A percentile compares a stretch with the other conserved stretches of the same genome.
Conservation (phyloP, 2,797 vertebrate species). For the Apogon talboti region DNA sequence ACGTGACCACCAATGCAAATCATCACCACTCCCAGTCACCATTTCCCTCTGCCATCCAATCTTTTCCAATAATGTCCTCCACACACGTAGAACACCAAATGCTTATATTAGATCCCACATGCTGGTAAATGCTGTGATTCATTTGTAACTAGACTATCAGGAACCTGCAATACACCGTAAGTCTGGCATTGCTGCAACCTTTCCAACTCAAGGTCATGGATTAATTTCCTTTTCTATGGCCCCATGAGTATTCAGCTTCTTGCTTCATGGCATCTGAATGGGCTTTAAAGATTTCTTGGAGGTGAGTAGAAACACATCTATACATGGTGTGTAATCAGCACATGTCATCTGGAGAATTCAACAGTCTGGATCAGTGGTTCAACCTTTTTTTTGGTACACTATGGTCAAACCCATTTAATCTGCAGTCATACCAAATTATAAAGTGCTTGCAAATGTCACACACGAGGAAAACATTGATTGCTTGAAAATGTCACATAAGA, state of each 20-base stretch:
- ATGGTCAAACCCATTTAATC: constrained; percentile 67
- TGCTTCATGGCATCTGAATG: constrained; percentile 45
- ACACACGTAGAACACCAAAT: constrained; percentile 4
- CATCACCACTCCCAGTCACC: not conserved
- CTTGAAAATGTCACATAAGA: constrained; percentile 72
- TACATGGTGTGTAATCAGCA: constrained; percentile 53
- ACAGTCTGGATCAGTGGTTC: constrained; percentile 69
- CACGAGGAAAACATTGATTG: constrained; percentile 72
- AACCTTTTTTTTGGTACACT: constrained; percentile 50
- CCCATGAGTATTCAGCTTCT: constrained; percentile 53
- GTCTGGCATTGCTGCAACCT: constrained; percentile 39
- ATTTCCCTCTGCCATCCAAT: constrained; percentile 20
- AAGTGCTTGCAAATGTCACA: constrained; percentile 75
- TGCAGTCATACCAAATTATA: constrained; percentile 60
- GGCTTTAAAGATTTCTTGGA: constrained; percentile 40
- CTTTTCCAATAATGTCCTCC: constrained; percentile 34
- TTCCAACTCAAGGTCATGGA: constrained; percentile 58
- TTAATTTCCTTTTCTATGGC: constrained; percentile 63
- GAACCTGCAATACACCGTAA: constrained; percentile 11
- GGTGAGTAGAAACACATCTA: constrained; percentile 28
- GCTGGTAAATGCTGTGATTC: constrained; percentile 40
- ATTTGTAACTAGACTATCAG: constrained; percentile 57
- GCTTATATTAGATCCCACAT: constrained; percentile 28
- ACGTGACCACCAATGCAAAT: constrained; percentile 7
- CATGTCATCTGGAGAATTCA: constrained; percentile 52